A percentile compares a stretch with the other conserved stretches of the same genome.
These are phyloP conservation scores for Xenopus petersii DNA, from an alignment of 2,797 vertebrate species.

Conservation along the genomic window DNA sequence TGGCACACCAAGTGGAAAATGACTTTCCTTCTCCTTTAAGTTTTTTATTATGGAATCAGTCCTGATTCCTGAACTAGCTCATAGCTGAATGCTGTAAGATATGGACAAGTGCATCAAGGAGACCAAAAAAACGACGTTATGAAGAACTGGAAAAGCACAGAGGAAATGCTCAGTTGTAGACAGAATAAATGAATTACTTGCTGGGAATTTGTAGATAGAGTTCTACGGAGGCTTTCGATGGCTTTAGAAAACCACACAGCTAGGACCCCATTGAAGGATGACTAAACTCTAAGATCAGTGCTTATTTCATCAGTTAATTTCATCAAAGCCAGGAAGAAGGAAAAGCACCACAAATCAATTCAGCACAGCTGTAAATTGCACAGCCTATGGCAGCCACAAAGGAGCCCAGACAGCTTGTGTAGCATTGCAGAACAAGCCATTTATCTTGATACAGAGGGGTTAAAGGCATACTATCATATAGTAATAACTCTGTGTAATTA, in stretches of 20 bases:
- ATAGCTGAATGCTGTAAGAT: neutral
- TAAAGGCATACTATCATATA: no score
- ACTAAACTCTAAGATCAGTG: neutral
- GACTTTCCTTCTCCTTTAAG: no score
- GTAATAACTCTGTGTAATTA: no score
- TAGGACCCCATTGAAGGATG: constrained; percentile 12
- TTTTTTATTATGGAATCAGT: no score
- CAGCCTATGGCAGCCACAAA: no score
- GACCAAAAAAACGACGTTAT: neutral
- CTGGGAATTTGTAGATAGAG: constrained; percentile 8
- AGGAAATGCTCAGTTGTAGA: constrained; percentile 12
- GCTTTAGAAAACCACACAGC: constrained; percentile 14
- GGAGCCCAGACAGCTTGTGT: no score
- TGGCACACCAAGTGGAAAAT: no score
- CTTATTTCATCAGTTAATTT: neutral
- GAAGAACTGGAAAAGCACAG: constrained; percentile 18
- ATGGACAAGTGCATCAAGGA: neutral
- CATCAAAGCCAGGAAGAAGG: neutral
- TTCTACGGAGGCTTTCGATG: constrained; percentile 11
- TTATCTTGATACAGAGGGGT: no score
- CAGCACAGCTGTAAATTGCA: no score
- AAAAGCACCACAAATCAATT: neutral
- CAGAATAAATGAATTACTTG: constrained; percentile 12
- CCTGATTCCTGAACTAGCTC: neutral
- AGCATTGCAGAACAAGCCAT: no score